Conservation (phyloP, 2,888 invertebrate genomes). For the Melanotus villosus region DNA sequence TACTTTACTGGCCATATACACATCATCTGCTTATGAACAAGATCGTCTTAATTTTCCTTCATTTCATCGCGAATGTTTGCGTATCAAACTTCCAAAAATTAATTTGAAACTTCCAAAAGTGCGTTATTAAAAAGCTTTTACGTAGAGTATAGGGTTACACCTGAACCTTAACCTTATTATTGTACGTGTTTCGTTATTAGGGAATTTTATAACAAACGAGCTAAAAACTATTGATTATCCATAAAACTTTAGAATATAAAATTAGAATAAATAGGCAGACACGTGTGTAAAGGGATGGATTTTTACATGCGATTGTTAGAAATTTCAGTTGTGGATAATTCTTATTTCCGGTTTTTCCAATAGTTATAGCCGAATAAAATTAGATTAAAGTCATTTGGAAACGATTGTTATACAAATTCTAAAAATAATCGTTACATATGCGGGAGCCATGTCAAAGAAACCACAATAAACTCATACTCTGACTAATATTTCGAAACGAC, state of each 20-base stretch:
- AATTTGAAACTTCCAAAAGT: not conserved
- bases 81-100: not conserved
- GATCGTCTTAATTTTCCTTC: not conserved
- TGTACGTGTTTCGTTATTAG: not conserved
- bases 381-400: not conserved
- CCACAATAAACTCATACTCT: conserved; percentile 8
- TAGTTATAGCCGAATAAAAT: not conserved
- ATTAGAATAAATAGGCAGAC: too few species aligned
- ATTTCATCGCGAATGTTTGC: too few species aligned
- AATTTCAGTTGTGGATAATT: too few species aligned
- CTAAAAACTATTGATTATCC: too few species aligned
- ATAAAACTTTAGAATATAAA: too few species aligned
- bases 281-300: too few species aligned
- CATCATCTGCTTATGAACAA: not conserved
- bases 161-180: conserved; percentile 1
- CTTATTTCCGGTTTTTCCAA: not conserved
- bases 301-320: too few species aligned
- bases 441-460: conserved; percentile 19
- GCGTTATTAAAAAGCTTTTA: not conserved
- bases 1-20: not conserved
- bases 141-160: not conserved
- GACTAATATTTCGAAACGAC: conserved; percentile 17
- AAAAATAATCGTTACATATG: conserved; percentile 23
- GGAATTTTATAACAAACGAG: conserved; percentile 8
- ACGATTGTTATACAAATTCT: conserved; percentile 10